phyloP scores from a whole-genome alignment of 2,113 vertebrate genomes.

The Erythrocebus patas region DNA sequence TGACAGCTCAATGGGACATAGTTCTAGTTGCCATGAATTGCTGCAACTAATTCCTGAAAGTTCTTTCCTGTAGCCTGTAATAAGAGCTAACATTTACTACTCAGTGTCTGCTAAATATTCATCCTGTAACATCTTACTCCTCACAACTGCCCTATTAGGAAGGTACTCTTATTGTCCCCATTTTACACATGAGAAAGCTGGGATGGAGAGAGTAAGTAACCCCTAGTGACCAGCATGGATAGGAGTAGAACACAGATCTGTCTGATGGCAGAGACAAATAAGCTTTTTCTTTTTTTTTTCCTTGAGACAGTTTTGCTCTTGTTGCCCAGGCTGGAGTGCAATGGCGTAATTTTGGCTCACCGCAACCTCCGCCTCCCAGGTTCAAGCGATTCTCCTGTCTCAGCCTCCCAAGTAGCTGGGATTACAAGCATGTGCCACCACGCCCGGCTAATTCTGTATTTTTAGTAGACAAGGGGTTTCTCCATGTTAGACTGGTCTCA shows the following conservation, averaged over 20 bases:
- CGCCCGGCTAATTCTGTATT: background rate
- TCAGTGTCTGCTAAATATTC: background rate
- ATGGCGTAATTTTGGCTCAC: background rate
- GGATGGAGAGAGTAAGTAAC: background rate
- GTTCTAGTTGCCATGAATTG: background rate
- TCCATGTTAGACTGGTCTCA: background rate
- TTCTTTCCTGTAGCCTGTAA: background rate
- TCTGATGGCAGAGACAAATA: background rate
- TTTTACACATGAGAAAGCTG: slow-evolving; percentile 28
- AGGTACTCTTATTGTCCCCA: background rate
- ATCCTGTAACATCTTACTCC: background rate
- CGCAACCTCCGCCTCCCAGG: background rate
- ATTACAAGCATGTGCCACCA: background rate
- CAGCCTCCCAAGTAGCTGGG: background rate
- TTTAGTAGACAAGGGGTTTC: background rate
- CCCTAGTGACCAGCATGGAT: background rate
- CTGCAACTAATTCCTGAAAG: slow-evolving; percentile 30
- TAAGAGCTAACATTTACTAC: background rate
- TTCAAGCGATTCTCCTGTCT: background rate
- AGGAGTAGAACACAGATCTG: background rate
- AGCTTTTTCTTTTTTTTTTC: background rate
- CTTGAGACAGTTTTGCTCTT: background rate
- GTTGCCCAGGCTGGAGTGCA: background rate
- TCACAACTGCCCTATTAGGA: background rate
- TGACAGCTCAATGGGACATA: slow-evolving; percentile 8